Evolutionary conservation across 2,888 invertebrate species (phyloP), one percentile per base, ranked within the genome.

Genomic region (Uropetala carovei): DNA sequence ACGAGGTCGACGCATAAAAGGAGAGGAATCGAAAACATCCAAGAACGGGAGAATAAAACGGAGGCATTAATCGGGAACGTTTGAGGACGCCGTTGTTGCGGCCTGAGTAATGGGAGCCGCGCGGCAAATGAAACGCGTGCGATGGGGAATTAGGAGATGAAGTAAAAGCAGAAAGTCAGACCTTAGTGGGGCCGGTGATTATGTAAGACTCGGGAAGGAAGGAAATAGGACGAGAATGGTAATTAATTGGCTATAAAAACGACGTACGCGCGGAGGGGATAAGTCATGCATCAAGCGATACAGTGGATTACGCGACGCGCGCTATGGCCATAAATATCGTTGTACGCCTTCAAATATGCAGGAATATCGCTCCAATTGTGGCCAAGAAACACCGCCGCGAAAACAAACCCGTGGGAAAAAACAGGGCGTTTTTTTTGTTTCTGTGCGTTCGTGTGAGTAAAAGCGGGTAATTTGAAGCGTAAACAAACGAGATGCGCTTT

Each of bases 221-320:
- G 75, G 75, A 75, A 75, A 75, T 75, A 27, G 75, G 75, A 27
- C 75, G 75, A 75, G 18, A 27, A 11, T 11, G 75, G 75, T 75
- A 75, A 75, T 75, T 27, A 75, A 75, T 75, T 75, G 75, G 75
- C 75, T 27, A 27, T 75, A 27, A 75, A 75, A 75, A 10, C 75
- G 75, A 18, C 18, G 68, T n/a, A 22, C 68, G n/a, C n/a, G 68
- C 68, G n/a, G 75, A 75, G 22, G 75, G 27, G 10, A 27, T 75
- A 11, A 22, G 75, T 75, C 75, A 75, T 27, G 75, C 27, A 75
- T 75, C 27, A 27, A 75, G 75, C 22, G 75, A 75, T 75, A 75
- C 22, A 75, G 22, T 13, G 75, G 75, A 22, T 10, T 10, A 18
- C 60, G 27, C 22, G 75, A 22, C 22, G 75, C 8, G 11, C 27